Evolutionary conservation across 2,113 vertebrate species (phyloP), one percentile per base, ranked within the genome.

Genomic region (Rostratula benghalensis): DNA sequence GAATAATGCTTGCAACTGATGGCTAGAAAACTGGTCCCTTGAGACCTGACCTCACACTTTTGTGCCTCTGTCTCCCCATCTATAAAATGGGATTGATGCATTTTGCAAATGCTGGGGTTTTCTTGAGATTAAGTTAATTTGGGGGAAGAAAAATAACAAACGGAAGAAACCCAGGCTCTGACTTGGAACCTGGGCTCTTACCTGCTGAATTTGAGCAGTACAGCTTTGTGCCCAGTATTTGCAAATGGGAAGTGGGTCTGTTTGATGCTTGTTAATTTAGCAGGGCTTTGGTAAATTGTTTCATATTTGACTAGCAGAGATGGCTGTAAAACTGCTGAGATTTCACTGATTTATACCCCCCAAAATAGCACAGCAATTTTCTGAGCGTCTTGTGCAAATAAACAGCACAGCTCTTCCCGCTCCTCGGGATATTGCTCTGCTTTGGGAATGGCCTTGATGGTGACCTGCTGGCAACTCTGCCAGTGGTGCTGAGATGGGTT

Each of bases 331-430:
- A 85, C 60, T 93, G 68, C 64, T 53, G 80, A 90, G 73, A 81
- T 68, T 81, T 88, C 43, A 64, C 21, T 50, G 65, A 64, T 90
- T 64, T 74, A 89, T 92, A 48, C 43, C 35, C 51, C 48, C 35
- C 33, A 61, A 89, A 94, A 83, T 50, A 94, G 78, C 70, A 79
- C 45, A 82, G 61, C 63, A 33, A 37, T 79, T 93, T 91, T 93
- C 78, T 79, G 84, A 85, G 83, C 50, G 61, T 56, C 81, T 95
- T 71, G 54, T 83, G 61, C 70, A 92, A 87, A 76, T 84, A 71
- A 95, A 75, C 56, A 64, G 74, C 81, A 48, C 53, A 48, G 65
- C 65, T 89, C 57, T 53, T 79, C 14, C 37, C 65, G 65, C 35
- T 73, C 20, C 57, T 56, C 84, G 54, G 41, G 53, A 45, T 90